A percentile compares a stretch with the other conserved stretches of the same genome.
Conservation (phyloP, 2,888 invertebrate species). For the Microdon myrmicae region DNA sequence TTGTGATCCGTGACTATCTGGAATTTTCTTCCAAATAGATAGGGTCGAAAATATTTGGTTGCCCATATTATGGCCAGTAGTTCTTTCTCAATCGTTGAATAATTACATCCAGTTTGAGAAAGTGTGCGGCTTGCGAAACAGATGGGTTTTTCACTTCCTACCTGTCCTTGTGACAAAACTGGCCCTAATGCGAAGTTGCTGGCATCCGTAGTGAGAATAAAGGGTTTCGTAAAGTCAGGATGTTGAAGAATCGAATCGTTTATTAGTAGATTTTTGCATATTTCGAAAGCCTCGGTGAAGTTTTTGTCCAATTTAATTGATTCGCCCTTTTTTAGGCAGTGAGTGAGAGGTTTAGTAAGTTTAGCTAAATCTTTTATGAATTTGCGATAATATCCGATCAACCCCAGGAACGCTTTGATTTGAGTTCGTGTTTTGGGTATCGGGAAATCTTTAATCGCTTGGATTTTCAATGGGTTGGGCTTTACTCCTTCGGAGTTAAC, state of each 20-base stretch:
- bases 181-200: conserved; percentile 54
- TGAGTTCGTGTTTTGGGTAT: conserved; percentile 17
- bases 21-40: conserved; percentile 60
- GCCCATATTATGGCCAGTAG: conserved; percentile 58
- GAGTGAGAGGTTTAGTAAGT: conserved; percentile 1
- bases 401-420: conserved; percentile 13
- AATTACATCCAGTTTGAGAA: conserved; percentile 49
- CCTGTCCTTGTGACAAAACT: conserved; percentile 54
- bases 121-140: conserved; percentile 55
- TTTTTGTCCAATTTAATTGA: background rate
- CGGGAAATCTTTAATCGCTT: conserved; percentile 14
- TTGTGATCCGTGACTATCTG: conserved; percentile 59
- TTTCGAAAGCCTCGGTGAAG: conserved; percentile 10
- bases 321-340: conserved; percentile 2
- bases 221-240: conserved; percentile 5
- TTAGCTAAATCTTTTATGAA: conserved; percentile 21
- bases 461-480: conserved; percentile 12
- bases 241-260: conserved; percentile 7
- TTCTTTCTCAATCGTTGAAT: conserved; percentile 59
- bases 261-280: conserved; percentile 5
- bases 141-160: conserved; percentile 50
- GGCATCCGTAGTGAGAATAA: conserved; percentile 8
- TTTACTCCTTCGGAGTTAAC: conserved; percentile 1
- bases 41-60: conserved; percentile 59
- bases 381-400: conserved; percentile 17